Evolutionary conservation across 2,797 vertebrate genomes (phyloP).

Genomic region (Tangara arthus): DNA sequence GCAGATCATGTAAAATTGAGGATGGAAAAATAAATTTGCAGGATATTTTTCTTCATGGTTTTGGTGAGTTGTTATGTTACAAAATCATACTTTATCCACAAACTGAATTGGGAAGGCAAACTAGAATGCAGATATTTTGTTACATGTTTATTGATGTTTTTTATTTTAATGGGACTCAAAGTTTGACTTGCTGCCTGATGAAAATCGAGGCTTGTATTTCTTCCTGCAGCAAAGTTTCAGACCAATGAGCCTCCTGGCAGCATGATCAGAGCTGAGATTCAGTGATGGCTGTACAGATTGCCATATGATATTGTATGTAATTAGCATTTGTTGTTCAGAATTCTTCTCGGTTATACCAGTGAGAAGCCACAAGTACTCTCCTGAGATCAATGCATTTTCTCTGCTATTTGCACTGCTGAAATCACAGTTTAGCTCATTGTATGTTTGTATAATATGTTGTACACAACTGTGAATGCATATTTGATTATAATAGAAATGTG

Average conservation of each 20-base stretch:
- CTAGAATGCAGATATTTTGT: neutral
- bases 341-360: constrained; percentile 8
- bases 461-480: constrained; percentile 51
- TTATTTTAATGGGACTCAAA: neutral
- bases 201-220: neutral
- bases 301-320: constrained; percentile 5
- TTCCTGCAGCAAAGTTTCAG: constrained; percentile 4
- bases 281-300: constrained; percentile 12
- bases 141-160: neutral
- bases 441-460: constrained; percentile 39
- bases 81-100: neutral
- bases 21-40: neutral
- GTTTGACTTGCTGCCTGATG: neutral
- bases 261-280: constrained; percentile 1
- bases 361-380: constrained; percentile 48
- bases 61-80: neutral
- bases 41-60: neutral
- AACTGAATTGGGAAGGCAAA: neutral
- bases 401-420: constrained; percentile 56
- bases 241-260: constrained; percentile 27
- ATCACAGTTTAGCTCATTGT: constrained; percentile 34
- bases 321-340: constrained; percentile 48
- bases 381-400: constrained; percentile 42
- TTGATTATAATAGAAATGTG: constrained; percentile 59
- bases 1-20: neutral